Conservation (phyloP, 2,888 invertebrate genomes). For the Ennomos fuscantarius region DNA sequence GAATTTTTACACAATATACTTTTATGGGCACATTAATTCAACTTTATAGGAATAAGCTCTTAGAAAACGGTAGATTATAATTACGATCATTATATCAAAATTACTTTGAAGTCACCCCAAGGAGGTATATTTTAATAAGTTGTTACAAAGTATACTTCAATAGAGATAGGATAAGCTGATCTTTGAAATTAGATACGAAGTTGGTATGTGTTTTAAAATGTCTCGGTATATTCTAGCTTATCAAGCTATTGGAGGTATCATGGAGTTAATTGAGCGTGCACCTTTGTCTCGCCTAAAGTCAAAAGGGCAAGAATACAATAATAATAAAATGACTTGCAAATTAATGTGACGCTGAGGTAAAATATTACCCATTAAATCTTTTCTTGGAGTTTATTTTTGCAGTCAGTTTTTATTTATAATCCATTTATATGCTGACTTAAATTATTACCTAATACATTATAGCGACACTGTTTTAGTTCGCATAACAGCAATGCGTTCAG, state of each 20-base stretch:
- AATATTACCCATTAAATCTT: constrained; percentile 22
- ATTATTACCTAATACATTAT: neutral
- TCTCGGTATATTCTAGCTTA: constrained; percentile 38
- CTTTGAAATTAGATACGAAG: constrained; percentile 5
- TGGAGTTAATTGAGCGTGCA: constrained; percentile 43
- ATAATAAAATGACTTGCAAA: constrained; percentile 36
- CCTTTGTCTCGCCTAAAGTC: constrained; percentile 40
- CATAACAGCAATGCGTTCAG: neutral
- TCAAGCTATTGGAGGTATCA: constrained; percentile 40
- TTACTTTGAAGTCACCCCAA: constrained; percentile 21
- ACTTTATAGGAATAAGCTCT: constrained; percentile 29
- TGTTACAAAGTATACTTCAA: constrained; percentile 14
- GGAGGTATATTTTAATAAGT: constrained; percentile 26
- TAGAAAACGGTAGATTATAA: constrained; percentile 29
- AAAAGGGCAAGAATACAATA: constrained; percentile 33
- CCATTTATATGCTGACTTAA: neutral
- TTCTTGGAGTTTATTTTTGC: constrained; percentile 27
- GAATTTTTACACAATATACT: constrained; percentile 29
- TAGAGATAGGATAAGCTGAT: constrained; percentile 12
- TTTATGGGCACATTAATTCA: constrained; percentile 28
- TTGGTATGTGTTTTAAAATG: constrained; percentile 16
- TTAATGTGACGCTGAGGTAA: constrained; percentile 34
- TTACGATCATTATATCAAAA: constrained; percentile 27
- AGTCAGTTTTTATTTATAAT: constrained; percentile 20
- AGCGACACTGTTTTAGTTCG: neutral